phyloP scores from a whole-genome alignment of 1,140 invertebrate genomes.

The Acromyrmex heyeri region DNA sequence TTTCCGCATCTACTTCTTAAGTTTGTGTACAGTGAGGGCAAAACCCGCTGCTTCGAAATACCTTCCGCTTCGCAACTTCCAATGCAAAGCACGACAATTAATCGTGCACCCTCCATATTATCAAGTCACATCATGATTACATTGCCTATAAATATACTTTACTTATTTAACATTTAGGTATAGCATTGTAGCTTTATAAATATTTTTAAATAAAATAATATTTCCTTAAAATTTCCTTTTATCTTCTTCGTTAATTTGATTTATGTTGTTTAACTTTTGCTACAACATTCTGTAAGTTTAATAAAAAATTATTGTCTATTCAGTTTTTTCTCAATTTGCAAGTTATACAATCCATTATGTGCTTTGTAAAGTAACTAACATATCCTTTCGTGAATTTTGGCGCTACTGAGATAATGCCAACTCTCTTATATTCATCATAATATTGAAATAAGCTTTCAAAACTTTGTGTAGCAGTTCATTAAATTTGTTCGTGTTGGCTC shows the following conservation, averaged over 20 bases:
- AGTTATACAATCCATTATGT: constrained; percentile 26
- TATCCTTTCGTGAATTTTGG: constrained; percentile 16
- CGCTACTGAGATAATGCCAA: background rate
- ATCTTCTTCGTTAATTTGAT: background rate
- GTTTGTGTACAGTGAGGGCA: constrained; percentile 75
- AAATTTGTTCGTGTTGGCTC: constrained; percentile 43
- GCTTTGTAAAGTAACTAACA: background rate
- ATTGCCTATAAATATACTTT: background rate
- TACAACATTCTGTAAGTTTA: background rate
- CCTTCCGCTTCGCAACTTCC: constrained; percentile 72
- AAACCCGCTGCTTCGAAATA: constrained; percentile 56
- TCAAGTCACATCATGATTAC: background rate
- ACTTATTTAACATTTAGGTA: background rate
- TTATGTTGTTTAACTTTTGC: constrained; percentile 1
- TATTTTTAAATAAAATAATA: background rate
- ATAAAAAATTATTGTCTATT: constrained; percentile 16
- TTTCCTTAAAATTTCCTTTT: background rate
- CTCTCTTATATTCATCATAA: constrained; percentile 76
- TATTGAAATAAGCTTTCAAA: constrained; percentile 79
- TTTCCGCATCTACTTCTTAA: constrained; percentile 81
- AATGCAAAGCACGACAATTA: constrained; percentile 85
- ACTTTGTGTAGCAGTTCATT: constrained; percentile 69
- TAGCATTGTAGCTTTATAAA: background rate
- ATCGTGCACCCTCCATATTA: constrained; percentile 10
- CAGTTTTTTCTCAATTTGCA: constrained; percentile 4